phyloP scores from a whole-genome alignment of 2,113 vertebrate genomes.

The Psammodynastes pulverulentus region DNA sequence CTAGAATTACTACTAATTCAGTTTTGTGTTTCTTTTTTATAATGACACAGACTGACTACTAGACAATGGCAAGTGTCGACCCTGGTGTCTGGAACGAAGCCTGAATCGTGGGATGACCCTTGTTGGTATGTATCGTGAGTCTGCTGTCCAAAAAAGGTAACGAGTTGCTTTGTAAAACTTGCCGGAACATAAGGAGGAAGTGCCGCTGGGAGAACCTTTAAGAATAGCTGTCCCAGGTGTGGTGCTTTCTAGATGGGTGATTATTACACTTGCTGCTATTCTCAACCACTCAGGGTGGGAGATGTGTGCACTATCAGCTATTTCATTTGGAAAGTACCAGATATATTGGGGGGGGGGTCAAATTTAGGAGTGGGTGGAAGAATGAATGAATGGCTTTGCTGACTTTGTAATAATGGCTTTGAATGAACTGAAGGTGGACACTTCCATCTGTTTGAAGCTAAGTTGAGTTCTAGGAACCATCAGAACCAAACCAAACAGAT shows the following conservation, averaged over 20 bases:
- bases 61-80: slow-evolving; percentile 31
- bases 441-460: not conserved
- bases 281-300: not conserved
- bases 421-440: not conserved
- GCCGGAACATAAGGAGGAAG: not conserved
- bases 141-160: not conserved
- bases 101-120: slow-evolving; percentile 18
- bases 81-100: slow-evolving; percentile 26
- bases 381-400: not conserved
- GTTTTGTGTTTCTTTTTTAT: slow-evolving; percentile 16
- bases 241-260: not conserved
- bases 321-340: not conserved
- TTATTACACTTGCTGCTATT: not conserved
- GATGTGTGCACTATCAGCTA: not conserved
- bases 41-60: slow-evolving; percentile 32
- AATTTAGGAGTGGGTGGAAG: not conserved
- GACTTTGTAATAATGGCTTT: not conserved
- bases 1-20: not conserved
- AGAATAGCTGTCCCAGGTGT: not conserved
- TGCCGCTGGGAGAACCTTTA: not conserved
- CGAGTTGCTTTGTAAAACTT: too few species aligned
- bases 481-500: not conserved
- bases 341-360: not conserved
- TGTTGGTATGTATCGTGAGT: slow-evolving; percentile 40
- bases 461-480: not conserved